Evolutionary conservation across 2,113 vertebrate genomes (phyloP).

Genomic region (Rhinolophus sinicus): DNA sequence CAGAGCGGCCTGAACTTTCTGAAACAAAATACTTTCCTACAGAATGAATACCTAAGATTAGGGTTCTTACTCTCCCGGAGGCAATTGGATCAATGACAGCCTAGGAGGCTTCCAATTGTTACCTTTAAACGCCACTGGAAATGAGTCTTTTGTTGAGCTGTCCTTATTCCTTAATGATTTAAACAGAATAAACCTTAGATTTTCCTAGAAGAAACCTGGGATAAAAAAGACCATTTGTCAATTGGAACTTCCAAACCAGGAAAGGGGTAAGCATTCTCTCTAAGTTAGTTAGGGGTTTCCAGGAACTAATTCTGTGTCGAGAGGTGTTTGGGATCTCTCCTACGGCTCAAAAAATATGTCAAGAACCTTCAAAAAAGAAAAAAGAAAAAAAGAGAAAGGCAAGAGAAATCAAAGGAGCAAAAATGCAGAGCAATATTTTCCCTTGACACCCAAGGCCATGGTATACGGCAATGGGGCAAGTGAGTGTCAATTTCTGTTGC

Average conservation of each 20-base stretch:
- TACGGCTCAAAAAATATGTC: conserved; percentile 70
- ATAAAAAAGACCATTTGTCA: conserved; percentile 35
- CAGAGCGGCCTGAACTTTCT: background rate
- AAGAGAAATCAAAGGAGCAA: conserved; percentile 79
- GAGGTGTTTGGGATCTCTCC: conserved; percentile 65
- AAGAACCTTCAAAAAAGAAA: conserved; percentile 62
- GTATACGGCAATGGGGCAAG: conserved; percentile 75
- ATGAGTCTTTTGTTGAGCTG: background rate
- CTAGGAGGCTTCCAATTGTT: background rate
- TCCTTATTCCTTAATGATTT: background rate
- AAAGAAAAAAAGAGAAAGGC: background rate
- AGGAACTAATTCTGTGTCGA: conserved; percentile 52
- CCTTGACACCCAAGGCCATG: conserved; percentile 85
- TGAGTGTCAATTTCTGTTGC: conserved; percentile 82
- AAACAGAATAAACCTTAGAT: background rate
- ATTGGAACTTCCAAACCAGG: conserved; percentile 64
- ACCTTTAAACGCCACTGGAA: background rate
- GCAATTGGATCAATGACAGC: background rate
- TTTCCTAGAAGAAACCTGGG: background rate
- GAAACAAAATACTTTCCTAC: background rate
- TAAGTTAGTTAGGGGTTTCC: conserved; percentile 58
- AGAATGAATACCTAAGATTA: background rate
- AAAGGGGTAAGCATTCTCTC: conserved; percentile 48
- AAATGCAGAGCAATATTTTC: conserved; percentile 84
- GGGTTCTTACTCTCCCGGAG: background rate